These are phyloP conservation scores for Protophormia terraenovae DNA, from an alignment of 2,888 invertebrate species.

Conservation along the genomic window DNA sequence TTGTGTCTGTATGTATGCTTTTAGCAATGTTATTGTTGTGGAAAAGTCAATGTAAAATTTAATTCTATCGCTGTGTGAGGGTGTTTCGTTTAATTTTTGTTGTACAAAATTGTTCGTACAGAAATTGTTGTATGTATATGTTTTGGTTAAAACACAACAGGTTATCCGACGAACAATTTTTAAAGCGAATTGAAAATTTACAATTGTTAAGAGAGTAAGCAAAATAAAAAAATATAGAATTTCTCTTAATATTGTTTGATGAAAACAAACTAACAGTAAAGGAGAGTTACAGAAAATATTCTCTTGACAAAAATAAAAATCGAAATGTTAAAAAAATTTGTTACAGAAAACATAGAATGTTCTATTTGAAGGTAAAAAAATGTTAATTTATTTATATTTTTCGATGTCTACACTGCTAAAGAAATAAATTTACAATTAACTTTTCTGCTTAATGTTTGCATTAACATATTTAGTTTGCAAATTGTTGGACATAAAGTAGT, in stretches of 20 bases:
- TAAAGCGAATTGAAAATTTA: neutral
- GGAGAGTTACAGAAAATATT: neutral
- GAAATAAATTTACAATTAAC: too few species aligned
- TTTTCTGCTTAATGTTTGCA: too few species aligned
- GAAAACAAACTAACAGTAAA: neutral
- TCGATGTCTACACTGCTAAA: too few species aligned
- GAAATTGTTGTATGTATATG: neutral
- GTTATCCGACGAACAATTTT: neutral
- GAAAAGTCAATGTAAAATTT: slow-evolving; percentile 23
- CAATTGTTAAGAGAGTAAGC: neutral
- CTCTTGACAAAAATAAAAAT: too few species aligned
- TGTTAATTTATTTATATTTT: too few species aligned
- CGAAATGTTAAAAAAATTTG: too few species aligned
- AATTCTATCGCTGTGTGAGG: neutral
- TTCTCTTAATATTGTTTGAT: neutral
- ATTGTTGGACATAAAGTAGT: too few species aligned
- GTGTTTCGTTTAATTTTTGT: slow-evolving; percentile 16
- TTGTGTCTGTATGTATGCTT: neutral
- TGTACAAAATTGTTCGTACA: neutral
- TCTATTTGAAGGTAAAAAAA: too few species aligned
- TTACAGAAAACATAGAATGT: too few species aligned
- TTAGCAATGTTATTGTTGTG: slow-evolving; percentile 2
- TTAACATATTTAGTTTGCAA: too few species aligned
- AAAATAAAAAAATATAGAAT: neutral
- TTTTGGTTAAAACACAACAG: neutral